Evolutionary conservation across 92 coral and sea anemone species (phyloP).

Genomic region (Ricordea florida): DNA sequence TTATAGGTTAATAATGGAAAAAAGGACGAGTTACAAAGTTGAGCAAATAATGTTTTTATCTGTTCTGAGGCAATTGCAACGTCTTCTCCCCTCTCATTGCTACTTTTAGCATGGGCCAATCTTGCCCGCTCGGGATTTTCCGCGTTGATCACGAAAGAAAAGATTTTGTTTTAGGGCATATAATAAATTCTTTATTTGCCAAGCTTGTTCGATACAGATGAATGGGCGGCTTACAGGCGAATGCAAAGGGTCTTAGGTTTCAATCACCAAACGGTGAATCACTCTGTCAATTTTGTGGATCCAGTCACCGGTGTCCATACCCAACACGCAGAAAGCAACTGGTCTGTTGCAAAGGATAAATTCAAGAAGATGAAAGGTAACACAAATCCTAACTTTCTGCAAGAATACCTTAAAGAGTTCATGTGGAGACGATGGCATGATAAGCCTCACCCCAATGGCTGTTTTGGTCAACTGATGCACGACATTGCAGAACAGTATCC

Average conservation of each 20-base stretch:
- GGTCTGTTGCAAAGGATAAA: neutral
- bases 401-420: slow-evolving; percentile 8
- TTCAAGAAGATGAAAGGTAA: slow-evolving; percentile 14
- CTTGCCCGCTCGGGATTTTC: no score
- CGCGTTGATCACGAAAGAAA: no score
- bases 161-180: no score
- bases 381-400: slow-evolving; percentile 16
- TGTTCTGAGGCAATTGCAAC: no score
- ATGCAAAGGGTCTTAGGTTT: slow-evolving; percentile 19
- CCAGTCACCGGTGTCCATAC: slow-evolving; percentile 29
- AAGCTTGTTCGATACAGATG: slow-evolving; percentile 10
- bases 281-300: slow-evolving; percentile 31
- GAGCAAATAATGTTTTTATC: no score
- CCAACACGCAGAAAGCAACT: no score
- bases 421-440: slow-evolving; percentile 3
- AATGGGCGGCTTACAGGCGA: slow-evolving; percentile 37
- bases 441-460: slow-evolving; percentile 16
- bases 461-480: neutral
- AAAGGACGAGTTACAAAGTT: no score
- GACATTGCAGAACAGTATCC: neutral
- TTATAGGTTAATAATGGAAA: no score
- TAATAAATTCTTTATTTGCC: no score
- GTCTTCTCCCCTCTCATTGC: no score
- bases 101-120: no score
- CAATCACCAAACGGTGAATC: neutral